Conservation (phyloP, 1,140 invertebrate genomes). For the Listronotus bonariensis region DNA sequence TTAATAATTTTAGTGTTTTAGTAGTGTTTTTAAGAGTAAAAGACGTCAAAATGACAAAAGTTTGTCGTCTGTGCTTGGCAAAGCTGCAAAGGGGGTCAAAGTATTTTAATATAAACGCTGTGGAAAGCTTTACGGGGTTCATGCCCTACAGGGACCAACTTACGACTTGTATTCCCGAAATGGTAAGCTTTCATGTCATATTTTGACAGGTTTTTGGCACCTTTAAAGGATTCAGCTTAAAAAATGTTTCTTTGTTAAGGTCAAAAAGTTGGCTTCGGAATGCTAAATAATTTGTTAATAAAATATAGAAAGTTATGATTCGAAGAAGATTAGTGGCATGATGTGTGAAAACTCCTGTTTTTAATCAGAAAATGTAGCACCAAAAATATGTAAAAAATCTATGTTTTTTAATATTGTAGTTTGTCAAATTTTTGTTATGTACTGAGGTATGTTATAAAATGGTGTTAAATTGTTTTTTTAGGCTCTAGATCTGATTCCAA, state of each 20-base stretch:
- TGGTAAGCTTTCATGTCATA: conserved; percentile 31
- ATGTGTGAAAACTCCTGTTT: no score
- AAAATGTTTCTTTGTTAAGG: background rate
- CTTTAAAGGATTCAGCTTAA: conserved; percentile 9
- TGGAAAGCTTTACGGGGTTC: conserved; percentile 44
- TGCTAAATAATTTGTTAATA: background rate
- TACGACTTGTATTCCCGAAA: conserved; percentile 45
- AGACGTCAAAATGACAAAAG: conserved; percentile 41
- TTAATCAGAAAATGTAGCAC: no score
- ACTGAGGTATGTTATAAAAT: no score
- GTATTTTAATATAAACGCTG: conserved; percentile 44
- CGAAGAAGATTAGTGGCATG: no score
- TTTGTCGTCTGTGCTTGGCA: conserved; percentile 44
- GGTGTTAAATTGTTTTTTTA: conserved; percentile 15
- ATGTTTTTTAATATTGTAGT: no score
- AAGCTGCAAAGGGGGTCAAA: conserved; percentile 41
- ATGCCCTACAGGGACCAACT: conserved; percentile 46
- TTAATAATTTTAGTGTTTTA: conserved; percentile 4
- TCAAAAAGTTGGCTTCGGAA: background rate
- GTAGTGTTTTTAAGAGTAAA: conserved; percentile 4
- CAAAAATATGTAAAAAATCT: no score
- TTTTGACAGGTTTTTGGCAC: conserved; percentile 8
- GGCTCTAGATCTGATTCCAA: conserved; percentile 45
- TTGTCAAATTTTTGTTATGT: no score
- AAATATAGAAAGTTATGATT: no score